These are phyloP conservation scores for Pseudomyrmex pallidus DNA, from an alignment of 1,140 invertebrate genomes.

Conservation along the genomic window DNA sequence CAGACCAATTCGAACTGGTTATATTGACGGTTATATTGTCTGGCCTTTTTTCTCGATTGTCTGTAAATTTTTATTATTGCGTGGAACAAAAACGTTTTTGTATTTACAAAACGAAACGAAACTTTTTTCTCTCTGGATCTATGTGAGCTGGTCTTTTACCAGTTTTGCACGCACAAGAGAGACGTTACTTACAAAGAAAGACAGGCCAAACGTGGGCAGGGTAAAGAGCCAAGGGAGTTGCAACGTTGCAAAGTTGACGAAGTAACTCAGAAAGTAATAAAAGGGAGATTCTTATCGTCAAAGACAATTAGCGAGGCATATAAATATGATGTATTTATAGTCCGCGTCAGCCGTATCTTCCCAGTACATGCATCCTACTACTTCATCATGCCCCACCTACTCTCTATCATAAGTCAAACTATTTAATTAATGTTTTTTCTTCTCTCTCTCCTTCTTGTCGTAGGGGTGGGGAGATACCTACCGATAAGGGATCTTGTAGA, in stretches of 20 bases:
- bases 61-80: not conserved
- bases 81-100: not conserved
- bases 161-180: constrained; percentile 26
- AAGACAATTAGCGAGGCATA: constrained; percentile 85
- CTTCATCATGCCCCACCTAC: constrained; percentile 57
- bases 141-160: not conserved
- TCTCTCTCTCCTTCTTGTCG: constrained; percentile 29
- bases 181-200: constrained; percentile 40
- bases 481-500: constrained; percentile 48
- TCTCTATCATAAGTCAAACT: constrained; percentile 77
- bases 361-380: constrained; percentile 59
- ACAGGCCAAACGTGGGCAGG: constrained; percentile 4
- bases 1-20: not conserved
- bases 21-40: too few species aligned
- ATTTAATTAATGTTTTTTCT: constrained; percentile 82
- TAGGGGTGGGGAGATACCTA: not conserved
- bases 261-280: constrained; percentile 83
- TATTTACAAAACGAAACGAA: constrained; percentile 2
- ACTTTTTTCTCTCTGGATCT: not conserved
- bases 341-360: constrained; percentile 78
- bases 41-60: not conserved
- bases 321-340: constrained; percentile 84
- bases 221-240: not conserved
- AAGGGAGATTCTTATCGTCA: constrained; percentile 83
- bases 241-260: constrained; percentile 71